Percentiles rank a stretch among this genome's conserved stretches.
Conservation (phyloP, 2,113 vertebrate genomes). For the Paralichthys olivaceus region DNA sequence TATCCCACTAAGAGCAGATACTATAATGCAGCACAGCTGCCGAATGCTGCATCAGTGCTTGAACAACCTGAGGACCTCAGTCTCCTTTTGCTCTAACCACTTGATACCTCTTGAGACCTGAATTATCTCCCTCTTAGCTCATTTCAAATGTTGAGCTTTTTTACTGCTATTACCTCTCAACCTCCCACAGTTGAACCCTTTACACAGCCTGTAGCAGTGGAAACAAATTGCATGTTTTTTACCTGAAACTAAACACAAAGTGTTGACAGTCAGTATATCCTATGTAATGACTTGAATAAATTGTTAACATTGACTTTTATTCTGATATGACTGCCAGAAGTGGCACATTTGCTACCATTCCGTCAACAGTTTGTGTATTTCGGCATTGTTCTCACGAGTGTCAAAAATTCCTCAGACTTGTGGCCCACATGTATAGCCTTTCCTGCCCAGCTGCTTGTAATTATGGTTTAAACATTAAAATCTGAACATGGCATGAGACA, state of each 20-base stretch:
- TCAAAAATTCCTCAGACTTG: too few relatives aligned
- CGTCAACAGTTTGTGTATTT: not conserved
- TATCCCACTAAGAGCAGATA: slow-evolving; percentile 43
- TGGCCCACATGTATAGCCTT: too few relatives aligned
- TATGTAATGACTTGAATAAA: too few relatives aligned
- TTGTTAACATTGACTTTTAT: not conserved
- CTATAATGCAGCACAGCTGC: slow-evolving; percentile 33
- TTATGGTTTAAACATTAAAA: too few relatives aligned
- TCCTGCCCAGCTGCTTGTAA: too few relatives aligned
- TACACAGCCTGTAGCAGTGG: not conserved
- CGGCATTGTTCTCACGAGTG: not conserved
- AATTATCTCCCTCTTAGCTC: slow-evolving; percentile 52
- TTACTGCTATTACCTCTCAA: slow-evolving; percentile 21
- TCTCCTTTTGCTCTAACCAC: slow-evolving; percentile 43
- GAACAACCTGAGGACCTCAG: slow-evolving; percentile 33
- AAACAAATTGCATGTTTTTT: slow-evolving; percentile 7
- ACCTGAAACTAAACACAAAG: too few relatives aligned
- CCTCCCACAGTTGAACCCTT: slow-evolving; percentile 29
- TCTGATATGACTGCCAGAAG: not conserved
- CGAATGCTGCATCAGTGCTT: slow-evolving; percentile 33
- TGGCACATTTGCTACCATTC: too few relatives aligned
- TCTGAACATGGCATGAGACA: too few relatives aligned
- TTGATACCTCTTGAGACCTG: slow-evolving; percentile 56
- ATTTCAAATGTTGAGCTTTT: slow-evolving; percentile 49
- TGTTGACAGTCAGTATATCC: too few relatives aligned